phyloP scores from a whole-genome alignment of 1,140 invertebrate species.

The Drosophila mauritiana region DNA sequence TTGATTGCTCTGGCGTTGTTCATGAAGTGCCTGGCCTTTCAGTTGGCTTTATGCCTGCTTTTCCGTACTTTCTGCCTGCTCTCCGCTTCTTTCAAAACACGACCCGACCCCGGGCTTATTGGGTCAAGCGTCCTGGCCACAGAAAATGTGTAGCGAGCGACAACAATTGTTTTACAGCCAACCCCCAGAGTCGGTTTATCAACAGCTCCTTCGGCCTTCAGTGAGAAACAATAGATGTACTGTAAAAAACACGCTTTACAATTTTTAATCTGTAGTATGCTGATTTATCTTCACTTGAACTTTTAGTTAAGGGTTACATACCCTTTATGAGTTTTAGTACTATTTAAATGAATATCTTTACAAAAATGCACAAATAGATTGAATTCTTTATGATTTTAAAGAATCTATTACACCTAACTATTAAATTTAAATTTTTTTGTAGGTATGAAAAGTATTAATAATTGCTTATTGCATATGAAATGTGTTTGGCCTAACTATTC shows the following conservation, averaged over 20 bases:
- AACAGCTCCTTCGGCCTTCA: conserved; percentile 35
- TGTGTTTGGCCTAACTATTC: too few relatives aligned
- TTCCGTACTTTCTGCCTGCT: conserved; percentile 23
- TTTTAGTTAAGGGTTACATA: too few relatives aligned
- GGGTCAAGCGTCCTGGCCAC: conserved; percentile 60
- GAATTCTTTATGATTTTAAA: too few relatives aligned
- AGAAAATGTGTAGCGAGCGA: conserved; percentile 61
- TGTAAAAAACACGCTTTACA: neutral
- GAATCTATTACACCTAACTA: too few relatives aligned
- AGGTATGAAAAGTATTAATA: too few relatives aligned
- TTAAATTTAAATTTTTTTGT: too few relatives aligned
- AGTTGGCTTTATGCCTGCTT: conserved; percentile 14
- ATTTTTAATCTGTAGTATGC: neutral
- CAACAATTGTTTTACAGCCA: conserved; percentile 68
- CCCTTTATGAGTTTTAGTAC: too few relatives aligned
- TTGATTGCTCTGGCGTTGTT: conserved; percentile 50
- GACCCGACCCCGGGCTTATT: conserved; percentile 57
- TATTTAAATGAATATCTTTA: too few relatives aligned
- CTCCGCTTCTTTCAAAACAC: conserved; percentile 3
- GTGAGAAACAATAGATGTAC: conserved; percentile 6
- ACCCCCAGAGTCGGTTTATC: conserved; percentile 14
- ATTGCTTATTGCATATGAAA: too few relatives aligned
- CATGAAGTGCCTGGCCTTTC: conserved; percentile 49
- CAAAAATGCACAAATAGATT: too few relatives aligned
- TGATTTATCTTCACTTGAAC: too few relatives aligned